Conservation (phyloP, 2,797 vertebrate genomes). For the Nothura maculosa region DNA sequence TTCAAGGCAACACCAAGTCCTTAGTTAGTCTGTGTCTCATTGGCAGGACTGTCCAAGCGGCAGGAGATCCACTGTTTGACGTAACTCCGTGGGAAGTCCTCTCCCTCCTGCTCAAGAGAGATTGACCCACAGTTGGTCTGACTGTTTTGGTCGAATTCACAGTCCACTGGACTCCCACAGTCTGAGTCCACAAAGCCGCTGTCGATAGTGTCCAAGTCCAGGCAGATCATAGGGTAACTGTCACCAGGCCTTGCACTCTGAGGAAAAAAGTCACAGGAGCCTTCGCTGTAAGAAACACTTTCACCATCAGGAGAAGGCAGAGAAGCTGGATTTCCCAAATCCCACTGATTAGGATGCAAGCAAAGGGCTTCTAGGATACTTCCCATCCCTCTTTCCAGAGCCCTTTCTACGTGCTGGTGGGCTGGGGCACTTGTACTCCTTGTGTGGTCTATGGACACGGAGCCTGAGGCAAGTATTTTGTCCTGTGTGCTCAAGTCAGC, state of each 20-base stretch:
- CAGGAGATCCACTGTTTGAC: slow-evolving; percentile 83
- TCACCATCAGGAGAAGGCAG: slow-evolving; percentile 79
- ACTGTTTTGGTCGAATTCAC: slow-evolving; percentile 64
- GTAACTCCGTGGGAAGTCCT: slow-evolving; percentile 78
- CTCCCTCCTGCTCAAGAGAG: slow-evolving; percentile 1
- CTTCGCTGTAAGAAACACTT: slow-evolving; percentile 77
- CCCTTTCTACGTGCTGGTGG: neutral
- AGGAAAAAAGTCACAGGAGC: slow-evolving; percentile 76
- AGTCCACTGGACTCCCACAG: slow-evolving; percentile 83
- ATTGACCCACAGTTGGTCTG: neutral
- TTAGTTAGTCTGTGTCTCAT: neutral
- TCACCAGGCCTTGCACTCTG: slow-evolving; percentile 82
- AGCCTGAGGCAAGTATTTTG: slow-evolving; percentile 64
- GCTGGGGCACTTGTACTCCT: neutral
- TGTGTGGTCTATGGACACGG: slow-evolving; percentile 18
- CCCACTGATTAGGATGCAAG: slow-evolving; percentile 68
- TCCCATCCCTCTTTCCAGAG: neutral
- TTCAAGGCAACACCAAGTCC: neutral
- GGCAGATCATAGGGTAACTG: slow-evolving; percentile 84
- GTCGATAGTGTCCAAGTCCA: slow-evolving; percentile 94
- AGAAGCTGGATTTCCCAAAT: slow-evolving; percentile 52
- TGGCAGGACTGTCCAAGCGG: neutral
- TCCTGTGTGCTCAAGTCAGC: neutral
- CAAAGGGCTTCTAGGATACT: slow-evolving; percentile 72
- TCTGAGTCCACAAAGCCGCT: slow-evolving; percentile 91